Evolutionary conservation across 2,113 vertebrate genomes (phyloP).

Genomic region (Podocnemis expansa): DNA sequence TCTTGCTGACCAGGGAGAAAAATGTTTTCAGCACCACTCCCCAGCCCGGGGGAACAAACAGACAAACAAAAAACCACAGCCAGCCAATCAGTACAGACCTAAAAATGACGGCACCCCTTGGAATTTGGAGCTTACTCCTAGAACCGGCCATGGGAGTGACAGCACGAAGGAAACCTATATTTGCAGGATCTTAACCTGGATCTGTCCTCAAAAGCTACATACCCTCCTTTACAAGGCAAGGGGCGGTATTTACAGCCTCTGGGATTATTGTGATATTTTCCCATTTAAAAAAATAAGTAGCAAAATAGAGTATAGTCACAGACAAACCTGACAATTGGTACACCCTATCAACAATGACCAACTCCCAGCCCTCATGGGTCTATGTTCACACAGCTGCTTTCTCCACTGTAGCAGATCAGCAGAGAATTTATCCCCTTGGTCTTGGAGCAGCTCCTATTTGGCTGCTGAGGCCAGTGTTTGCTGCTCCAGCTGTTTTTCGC

Average conservation of each 20-base stretch:
- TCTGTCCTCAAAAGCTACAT: too few species aligned
- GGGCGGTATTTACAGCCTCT: not conserved
- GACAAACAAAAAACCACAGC: too few species aligned
- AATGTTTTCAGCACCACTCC: too few species aligned
- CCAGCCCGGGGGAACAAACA: too few species aligned
- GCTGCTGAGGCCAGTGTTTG: not conserved
- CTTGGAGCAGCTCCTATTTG: not conserved
- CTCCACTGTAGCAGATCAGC: fast-evolving
- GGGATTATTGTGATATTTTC: not conserved
- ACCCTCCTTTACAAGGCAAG: not conserved
- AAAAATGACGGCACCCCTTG: too few species aligned
- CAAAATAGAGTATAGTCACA: not conserved
- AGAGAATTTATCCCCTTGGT: not conserved
- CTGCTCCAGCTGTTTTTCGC: not conserved
- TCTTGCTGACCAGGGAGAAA: too few species aligned
- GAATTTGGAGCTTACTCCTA: too few species aligned
- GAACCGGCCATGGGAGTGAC: not conserved
- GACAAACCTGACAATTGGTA: too few species aligned
- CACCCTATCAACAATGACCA: too few species aligned
- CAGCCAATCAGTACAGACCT: too few species aligned
- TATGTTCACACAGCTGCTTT: not conserved
- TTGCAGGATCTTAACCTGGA: not conserved
- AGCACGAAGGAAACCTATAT: not conserved
- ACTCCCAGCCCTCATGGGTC: too few species aligned
- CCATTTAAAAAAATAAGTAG: not conserved